Conservation (phyloP, 2,797 vertebrate species). For the Anas capensis region DNA sequence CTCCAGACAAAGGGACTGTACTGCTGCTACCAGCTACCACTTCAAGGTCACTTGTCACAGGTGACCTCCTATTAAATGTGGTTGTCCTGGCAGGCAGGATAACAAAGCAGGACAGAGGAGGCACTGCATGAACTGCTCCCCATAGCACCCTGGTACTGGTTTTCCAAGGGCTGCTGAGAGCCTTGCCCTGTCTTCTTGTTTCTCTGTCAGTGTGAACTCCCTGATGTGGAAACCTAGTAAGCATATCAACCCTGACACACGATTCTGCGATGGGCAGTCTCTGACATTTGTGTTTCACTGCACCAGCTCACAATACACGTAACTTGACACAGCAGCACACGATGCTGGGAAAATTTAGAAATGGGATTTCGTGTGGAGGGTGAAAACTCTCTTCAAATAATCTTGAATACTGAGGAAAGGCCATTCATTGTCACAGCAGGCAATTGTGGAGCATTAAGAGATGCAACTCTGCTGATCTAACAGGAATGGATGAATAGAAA, state of each 20-base stretch:
- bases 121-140: not conserved
- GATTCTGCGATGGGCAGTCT: not conserved
- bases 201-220: not conserved
- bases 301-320: not conserved
- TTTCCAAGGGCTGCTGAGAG: not conserved
- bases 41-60: not conserved
- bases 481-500: not conserved
- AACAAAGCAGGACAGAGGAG: not conserved
- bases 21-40: not conserved
- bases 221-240: not conserved
- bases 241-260: not conserved
- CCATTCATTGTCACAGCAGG: not conserved
- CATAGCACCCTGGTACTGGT: not conserved
- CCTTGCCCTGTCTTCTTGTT: not conserved
- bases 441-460: not conserved
- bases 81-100: not conserved
- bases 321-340: rapidly evolving
- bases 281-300: not conserved
- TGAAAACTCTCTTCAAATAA: not conserved
- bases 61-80: not conserved
- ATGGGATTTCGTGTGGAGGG: not conserved
- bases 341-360: not conserved
- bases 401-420: not conserved
- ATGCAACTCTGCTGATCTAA: not conserved
- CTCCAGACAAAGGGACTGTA: not conserved